Evolutionary conservation across 1,140 invertebrate species (phyloP), one percentile per base, ranked within the genome.

Genomic region (Chymomyza costata): DNA sequence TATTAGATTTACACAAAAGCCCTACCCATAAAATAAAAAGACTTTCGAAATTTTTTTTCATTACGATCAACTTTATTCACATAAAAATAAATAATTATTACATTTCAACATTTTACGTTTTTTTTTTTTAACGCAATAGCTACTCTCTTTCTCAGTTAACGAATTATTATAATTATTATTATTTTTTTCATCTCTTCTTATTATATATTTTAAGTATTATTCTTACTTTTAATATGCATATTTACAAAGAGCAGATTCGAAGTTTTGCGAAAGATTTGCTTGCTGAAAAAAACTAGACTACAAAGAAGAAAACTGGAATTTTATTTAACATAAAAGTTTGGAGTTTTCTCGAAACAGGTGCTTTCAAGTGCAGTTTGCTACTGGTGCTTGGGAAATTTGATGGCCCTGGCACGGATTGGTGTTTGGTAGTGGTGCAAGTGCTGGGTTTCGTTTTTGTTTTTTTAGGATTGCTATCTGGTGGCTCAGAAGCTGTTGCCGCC

Each of bases 51-150:
- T n/a, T n/a, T n/a, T n/a, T n/a, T n/a, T n/a, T n/a, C n/a, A n/a
- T n/a, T n/a, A 78, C 54, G 32, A 78, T 78, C 73, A 73, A 65
- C 63, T 78, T 78, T 78, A 78, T 78, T 78, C 73, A 78, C 55
- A 78, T 80, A 78, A 60, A 71, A 78, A 78, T 78, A 78, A 78
- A 78, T 78, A 80, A 68, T 78, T 80, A 56, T 78, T 80, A 80
- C 67, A 78, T 65, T 78, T 73, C 66, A 66, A 67, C 45, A 64
- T 43, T 43, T 34, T 56, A 34, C 31, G 59, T 16, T 52, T n/a
- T n/a, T n/a, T n/a, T n/a, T n/a, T n/a, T n/a, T n/a, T n/a, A n/a
- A n/a, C n/a, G n/a, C n/a, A n/a, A n/a, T 48, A 46, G 14, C 34
- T 25, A 40, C 51, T 16, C 21, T 15, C 16, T 19, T 14, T 15